These are phyloP conservation scores for Proteles cristata DNA, from an alignment of 2,113 vertebrate genomes.

Conservation along the genomic window DNA sequence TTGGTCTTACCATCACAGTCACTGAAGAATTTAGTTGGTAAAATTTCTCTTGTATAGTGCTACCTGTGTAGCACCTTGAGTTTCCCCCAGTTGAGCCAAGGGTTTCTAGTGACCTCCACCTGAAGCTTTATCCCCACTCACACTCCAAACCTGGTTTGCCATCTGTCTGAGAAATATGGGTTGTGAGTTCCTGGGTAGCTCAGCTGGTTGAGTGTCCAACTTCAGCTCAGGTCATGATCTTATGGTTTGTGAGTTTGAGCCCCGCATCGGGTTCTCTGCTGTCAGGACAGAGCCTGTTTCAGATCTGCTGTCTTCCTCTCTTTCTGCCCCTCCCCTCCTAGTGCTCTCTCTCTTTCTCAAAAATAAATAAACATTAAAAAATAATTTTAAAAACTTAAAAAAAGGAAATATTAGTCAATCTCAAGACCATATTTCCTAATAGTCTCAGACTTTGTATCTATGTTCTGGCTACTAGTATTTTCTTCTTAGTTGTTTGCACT, in stretches of 20 bases:
- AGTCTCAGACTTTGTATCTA: background rate
- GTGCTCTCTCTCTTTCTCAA: too few species aligned
- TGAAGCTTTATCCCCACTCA: background rate
- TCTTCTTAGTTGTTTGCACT: background rate
- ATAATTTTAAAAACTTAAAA: too few species aligned
- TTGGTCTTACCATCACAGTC: background rate
- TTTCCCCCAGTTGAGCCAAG: background rate
- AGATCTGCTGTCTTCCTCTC: too few species aligned
- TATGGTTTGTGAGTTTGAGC: too few species aligned
- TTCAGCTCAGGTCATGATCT: too few species aligned
- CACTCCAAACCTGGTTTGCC: background rate
- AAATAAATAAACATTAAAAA: too few species aligned
- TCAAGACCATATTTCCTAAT: background rate
- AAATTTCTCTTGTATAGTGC: background rate
- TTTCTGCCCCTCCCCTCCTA: too few species aligned
- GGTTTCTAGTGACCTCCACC: background rate
- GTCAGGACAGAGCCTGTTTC: too few species aligned
- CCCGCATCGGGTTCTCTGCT: too few species aligned
- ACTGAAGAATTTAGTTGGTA: background rate
- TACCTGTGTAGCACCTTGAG: background rate
- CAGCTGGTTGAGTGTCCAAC: too few species aligned
- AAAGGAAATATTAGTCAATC: background rate
- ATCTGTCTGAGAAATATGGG: background rate
- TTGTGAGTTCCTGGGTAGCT: too few species aligned
- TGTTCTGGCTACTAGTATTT: background rate